Conservation (phyloP, 1,140 invertebrate genomes). For the Penaeus indicus region DNA sequence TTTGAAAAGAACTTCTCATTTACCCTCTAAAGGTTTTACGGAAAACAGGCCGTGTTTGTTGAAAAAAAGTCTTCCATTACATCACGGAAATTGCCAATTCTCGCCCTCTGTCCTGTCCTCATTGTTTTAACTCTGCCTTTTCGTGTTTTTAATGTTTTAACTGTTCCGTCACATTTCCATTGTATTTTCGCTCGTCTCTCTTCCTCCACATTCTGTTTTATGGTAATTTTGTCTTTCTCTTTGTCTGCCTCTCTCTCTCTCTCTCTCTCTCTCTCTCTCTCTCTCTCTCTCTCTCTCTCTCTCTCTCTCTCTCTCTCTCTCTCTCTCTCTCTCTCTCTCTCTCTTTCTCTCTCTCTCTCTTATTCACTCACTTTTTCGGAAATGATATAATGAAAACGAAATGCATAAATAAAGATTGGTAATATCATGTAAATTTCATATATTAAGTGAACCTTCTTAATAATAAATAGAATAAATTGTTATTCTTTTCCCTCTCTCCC, state of each 20-base stretch:
- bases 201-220: background rate
- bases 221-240: background rate
- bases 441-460: no score
- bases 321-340: slow-evolving; percentile 8
- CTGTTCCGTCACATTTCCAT: background rate
- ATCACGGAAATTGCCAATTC: background rate
- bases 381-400: background rate
- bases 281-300: slow-evolving; percentile 10
- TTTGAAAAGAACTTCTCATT: no score
- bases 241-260: background rate
- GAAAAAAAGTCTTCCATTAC: background rate
- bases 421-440: no score
- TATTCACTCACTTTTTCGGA: background rate
- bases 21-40: no score
- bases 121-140: background rate
- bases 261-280: slow-evolving; percentile 5
- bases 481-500: background rate
- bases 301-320: slow-evolving; percentile 8
- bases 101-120: background rate
- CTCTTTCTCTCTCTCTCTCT: slow-evolving; percentile 35
- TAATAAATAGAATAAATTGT: no score
- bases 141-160: background rate
- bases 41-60: background rate
- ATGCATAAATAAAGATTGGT: no score
- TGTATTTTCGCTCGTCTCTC: background rate